Percentiles rank a stretch among this genome's conserved stretches.
These are phyloP conservation scores for Rhagophthalmus giganteus DNA, from an alignment of 2,888 invertebrate genomes.

Conservation along the genomic window DNA sequence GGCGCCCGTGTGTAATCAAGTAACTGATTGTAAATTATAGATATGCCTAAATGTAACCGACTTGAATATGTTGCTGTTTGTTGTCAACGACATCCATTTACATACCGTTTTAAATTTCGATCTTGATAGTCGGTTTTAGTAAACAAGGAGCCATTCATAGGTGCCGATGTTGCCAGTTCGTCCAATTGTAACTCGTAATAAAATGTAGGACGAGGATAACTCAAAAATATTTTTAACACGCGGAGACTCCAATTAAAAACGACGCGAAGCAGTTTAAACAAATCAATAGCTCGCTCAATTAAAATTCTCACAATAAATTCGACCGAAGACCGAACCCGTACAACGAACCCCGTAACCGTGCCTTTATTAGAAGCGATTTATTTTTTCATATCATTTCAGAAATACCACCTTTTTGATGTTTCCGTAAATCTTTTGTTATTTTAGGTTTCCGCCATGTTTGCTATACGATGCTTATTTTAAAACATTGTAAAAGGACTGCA, in stretches of 20 bases:
- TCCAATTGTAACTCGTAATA: too few species aligned
- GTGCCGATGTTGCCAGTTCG: too few species aligned
- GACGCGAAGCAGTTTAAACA: not conserved
- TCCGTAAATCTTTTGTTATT: not conserved
- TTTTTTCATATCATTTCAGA: not conserved
- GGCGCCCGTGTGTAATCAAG: too few species aligned
- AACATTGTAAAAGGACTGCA: not conserved
- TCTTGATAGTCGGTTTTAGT: too few species aligned
- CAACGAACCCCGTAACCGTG: not conserved
- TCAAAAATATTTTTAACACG: not conserved
- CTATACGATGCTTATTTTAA: not conserved
- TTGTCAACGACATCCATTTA: too few species aligned
- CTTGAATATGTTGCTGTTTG: too few species aligned
- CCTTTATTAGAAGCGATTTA: not conserved
- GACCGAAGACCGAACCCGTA: not conserved
- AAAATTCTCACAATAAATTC: not conserved
- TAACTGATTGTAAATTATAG: too few species aligned
- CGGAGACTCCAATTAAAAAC: not conserved
- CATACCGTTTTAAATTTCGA: too few species aligned
- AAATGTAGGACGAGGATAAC: too few species aligned
- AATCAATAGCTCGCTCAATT: not conserved
- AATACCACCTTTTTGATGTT: not conserved
- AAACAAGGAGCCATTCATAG: too few species aligned
- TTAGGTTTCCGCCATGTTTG: not conserved
- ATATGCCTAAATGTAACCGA: too few species aligned